phyloP scores from a whole-genome alignment of 2,113 vertebrate species.

The Epinephelus cyanopodus region DNA sequence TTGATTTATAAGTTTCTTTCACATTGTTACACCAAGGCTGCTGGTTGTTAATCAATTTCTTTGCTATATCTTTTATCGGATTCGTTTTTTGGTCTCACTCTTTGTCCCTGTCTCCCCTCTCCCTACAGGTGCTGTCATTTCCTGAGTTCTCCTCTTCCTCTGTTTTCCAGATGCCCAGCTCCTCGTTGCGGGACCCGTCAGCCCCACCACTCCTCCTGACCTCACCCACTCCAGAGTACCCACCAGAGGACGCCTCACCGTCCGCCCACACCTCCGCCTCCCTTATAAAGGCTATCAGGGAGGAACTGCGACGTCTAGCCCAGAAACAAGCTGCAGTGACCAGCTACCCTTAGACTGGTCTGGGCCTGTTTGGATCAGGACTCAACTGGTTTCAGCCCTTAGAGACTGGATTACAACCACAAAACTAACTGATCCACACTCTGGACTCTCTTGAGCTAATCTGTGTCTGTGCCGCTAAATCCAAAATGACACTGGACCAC shows the following conservation, averaged over 20 bases:
- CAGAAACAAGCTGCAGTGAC: constrained; percentile 93
- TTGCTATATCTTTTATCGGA: background rate
- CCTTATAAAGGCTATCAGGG: constrained; percentile 97
- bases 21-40: no score
- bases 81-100: background rate
- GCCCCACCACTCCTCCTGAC: constrained; percentile 90
- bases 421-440: constrained; percentile 16
- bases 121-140: constrained; percentile 88
- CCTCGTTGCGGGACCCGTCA: constrained; percentile 89
- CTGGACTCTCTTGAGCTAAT: constrained; percentile 45
- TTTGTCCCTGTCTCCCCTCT: constrained; percentile 76
- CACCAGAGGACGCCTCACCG: constrained; percentile 91
- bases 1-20: no score
- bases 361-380: constrained; percentile 48
- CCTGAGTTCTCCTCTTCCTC: constrained; percentile 94
- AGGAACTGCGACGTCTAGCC: constrained; percentile 96
- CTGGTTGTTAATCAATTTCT: background rate
- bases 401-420: constrained; percentile 23
- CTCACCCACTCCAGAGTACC: constrained; percentile 89
- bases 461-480: constrained; percentile 9
- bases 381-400: constrained; percentile 55
- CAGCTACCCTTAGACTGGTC: constrained; percentile 89
- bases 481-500: constrained; percentile 43
- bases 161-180: constrained; percentile 94
- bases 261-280: constrained; percentile 94